These are phyloP conservation scores for Brachypodius melanocephalos DNA, from an alignment of 2,113 vertebrate genomes.

Conservation along the genomic window DNA sequence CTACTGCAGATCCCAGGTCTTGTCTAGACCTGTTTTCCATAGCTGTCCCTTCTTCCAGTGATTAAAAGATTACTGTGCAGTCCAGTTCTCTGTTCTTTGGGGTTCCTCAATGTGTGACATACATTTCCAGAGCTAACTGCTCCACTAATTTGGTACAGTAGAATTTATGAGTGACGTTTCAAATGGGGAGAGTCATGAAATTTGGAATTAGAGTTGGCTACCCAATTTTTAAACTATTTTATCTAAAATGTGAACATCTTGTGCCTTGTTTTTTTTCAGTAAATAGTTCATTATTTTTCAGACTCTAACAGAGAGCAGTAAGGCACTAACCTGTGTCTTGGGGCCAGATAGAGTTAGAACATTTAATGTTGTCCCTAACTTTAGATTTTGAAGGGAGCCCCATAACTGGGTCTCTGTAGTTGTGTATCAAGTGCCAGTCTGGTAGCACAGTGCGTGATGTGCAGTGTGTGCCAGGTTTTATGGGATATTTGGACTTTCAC, in stretches of 20 bases:
- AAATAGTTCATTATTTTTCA: background rate
- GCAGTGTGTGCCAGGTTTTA: background rate
- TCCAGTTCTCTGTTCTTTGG: background rate
- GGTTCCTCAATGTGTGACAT: background rate
- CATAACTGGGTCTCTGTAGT: background rate
- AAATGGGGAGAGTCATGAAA: background rate
- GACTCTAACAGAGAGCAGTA: background rate
- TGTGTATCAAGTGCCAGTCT: background rate
- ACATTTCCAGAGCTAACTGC: background rate
- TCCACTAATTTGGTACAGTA: background rate
- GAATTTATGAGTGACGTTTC: background rate
- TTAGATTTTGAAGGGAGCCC: background rate
- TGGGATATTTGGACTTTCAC: background rate
- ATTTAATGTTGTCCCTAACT: background rate
- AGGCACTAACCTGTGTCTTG: background rate
- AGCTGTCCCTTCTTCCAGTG: background rate
- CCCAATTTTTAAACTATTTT: background rate
- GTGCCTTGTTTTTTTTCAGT: background rate
- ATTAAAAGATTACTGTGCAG: background rate
- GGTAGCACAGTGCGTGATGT: background rate
- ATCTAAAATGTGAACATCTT: background rate
- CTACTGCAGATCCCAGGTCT: background rate
- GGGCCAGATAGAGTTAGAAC: background rate
- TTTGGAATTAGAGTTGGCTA: background rate
- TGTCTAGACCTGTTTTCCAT: background rate